Evolutionary conservation across 2,113 vertebrate species (phyloP), one percentile per base, ranked within the genome.

Genomic region (Sisor rabdophorus): DNA sequence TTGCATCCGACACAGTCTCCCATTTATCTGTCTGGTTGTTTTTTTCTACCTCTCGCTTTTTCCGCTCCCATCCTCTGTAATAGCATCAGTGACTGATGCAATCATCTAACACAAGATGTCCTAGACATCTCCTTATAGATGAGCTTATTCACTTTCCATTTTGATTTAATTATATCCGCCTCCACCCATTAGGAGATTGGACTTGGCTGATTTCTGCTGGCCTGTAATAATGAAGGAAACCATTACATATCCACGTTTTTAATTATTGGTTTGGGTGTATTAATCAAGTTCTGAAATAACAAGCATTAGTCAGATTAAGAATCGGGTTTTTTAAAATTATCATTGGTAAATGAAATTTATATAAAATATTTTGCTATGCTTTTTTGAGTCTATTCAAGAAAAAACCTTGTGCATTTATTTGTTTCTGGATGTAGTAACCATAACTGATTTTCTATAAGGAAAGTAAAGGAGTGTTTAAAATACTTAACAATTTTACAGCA

Each of bases 141-240:
- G 83, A 89, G 89, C 89, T 91, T 84, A 90, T 78, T 77, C 75
- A 79, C 82, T 89, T 85, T 85, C 84, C 76, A 22, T 86, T 90
- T 86, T 89, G 87, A 91, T 91, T 85, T 87, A 88, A 92, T 91
- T 92, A 90, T 84, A 81, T 86, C 81, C 47, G 55, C 84, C 82
- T 84, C 84, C 79, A 86, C 82, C 89, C 89, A 90, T 84, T 91
- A 89, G 88, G 84, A 86, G 86, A 90, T 88, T 91, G 86, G 87
- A 88, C 84, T 82, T 58, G 55, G 55, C 71, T 76, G 74, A 77
- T 79, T 80, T 82, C 85, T 84, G 84, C 81, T 80, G 79, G 71
- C 83, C 87, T 81, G 86, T 80, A 84, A 80, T 84, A 87, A 87
- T 86, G 83, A 78, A 86, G 71, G 77, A 81, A 87, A 86, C 83